Evolutionary conservation across 2,797 vertebrate genomes (phyloP), one percentile per base, ranked within the genome.

Genomic region (Serranus cabrilla): DNA sequence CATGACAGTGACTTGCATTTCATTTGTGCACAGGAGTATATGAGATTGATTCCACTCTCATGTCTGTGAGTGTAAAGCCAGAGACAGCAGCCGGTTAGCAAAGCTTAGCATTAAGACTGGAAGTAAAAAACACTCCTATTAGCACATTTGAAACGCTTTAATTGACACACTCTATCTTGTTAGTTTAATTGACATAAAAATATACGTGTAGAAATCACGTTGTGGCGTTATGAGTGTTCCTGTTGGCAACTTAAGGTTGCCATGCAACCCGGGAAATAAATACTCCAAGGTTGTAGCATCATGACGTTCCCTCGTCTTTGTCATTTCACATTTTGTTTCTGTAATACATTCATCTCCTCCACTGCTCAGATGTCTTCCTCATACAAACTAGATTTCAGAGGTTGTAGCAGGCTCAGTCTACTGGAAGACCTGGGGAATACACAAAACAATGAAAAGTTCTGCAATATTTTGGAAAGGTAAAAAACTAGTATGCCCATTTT

Each of bases 1-100:
- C 39, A 64, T 31, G 75, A 82, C 40, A 72, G 54, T 64, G 45
- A 54, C 49, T 59, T 63, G 46, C 46, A 45, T 50, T 45, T 45
- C 4, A 17, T 51, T 39, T 21, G 43, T n/a, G 21, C 20, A 54
- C 51, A 31, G 14, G 8, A 27, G 31, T 46, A n/a, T 9, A 46
- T 23, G 7, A 23, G 13, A 45, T 7, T 46, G 47, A 27, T 0
- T 14, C 7, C 58, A 46, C 23, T 14, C 1, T 18, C 4, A 7
- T 40, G 17, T 57, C 16, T 59, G 21, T 46, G 5, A 52, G 31
- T 23, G 25, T 56, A n/a, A 59, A 51, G 43, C 51, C 50, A 27
- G 14, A 11, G 25, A 47, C 61, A 57, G 20, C n/a, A 70, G 37
- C 11, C 8, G 10, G 74, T 69, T 65, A 34, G 50, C 23, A 6